Conservation (phyloP, 2,797 vertebrate species). For the Hozukius guyotensis region DNA sequence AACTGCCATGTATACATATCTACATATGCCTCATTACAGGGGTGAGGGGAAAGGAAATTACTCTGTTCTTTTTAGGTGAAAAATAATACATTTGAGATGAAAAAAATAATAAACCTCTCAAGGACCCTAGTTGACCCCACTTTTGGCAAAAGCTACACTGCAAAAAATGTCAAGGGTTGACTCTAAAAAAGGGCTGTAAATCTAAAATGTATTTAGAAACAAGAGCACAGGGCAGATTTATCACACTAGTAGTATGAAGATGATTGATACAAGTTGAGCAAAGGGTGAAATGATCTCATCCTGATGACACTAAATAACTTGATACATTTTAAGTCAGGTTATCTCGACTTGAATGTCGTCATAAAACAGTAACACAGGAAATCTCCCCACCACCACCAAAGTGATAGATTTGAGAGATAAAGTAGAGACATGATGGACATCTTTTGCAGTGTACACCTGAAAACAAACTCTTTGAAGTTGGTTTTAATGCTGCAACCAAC, state of each 20-base stretch:
- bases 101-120: not conserved
- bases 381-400: not conserved
- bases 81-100: too few species aligned
- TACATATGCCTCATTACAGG: constrained; percentile 3
- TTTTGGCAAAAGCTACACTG: constrained; percentile 5
- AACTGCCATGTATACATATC: constrained; percentile 17
- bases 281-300: too few species aligned
- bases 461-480: constrained; percentile 54
- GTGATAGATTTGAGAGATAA: not conserved
- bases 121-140: constrained; percentile 19
- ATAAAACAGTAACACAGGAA: not conserved
- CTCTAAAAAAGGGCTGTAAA: not conserved
- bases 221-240: too few species aligned
- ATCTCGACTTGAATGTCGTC: not conserved
- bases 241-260: not conserved
- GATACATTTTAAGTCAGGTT: not conserved
- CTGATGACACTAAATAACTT: not conserved
- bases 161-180: constrained; percentile 1
- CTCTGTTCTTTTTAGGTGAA: constrained; percentile 19
- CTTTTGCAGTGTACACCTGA: constrained; percentile 57
- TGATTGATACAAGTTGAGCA: not conserved
- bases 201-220: not conserved
- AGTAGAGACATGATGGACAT: not conserved
- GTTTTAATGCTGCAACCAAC: constrained; percentile 38
- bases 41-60: constrained; percentile 7